Evolutionary conservation across 2,888 invertebrate genomes (phyloP).

Genomic region (Platerodrilus igneus): DNA sequence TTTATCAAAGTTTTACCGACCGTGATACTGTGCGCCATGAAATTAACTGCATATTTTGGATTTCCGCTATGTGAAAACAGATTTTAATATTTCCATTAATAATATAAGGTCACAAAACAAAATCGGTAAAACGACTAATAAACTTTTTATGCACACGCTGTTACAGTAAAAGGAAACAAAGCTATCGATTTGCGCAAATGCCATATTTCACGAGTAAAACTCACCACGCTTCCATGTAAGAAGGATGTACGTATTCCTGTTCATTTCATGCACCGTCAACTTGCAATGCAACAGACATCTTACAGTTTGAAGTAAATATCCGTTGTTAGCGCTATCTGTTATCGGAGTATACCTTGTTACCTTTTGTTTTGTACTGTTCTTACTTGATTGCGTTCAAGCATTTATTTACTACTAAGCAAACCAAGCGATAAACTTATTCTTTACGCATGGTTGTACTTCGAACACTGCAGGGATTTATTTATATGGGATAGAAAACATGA

Average conservation of each 20-base stretch:
- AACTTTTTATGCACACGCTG: no score
- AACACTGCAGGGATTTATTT: no score
- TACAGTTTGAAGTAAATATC: slow-evolving; percentile 18
- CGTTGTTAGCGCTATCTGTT: slow-evolving; percentile 19
- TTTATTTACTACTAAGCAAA: no score
- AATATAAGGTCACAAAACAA: no score
- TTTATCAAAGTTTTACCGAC: slow-evolving; percentile 22
- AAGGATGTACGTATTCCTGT: slow-evolving; percentile 37
- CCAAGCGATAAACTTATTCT: no score
- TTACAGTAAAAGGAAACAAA: slow-evolving; percentile 8
- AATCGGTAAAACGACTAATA: no score
- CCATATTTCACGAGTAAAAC: slow-evolving; percentile 31
- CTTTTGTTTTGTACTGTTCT: slow-evolving; percentile 8
- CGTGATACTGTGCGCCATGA: slow-evolving; percentile 18
- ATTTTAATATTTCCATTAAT: slow-evolving; percentile 21
- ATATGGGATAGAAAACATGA: no score
- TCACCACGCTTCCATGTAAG: slow-evolving; percentile 30
- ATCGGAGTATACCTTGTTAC: slow-evolving; percentile 15
- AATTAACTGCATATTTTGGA: slow-evolving; percentile 16
- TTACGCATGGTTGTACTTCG: no score
- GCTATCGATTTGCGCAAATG: slow-evolving; percentile 33
- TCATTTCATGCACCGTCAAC: slow-evolving; percentile 45
- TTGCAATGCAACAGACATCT: slow-evolving; percentile 36
- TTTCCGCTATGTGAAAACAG: slow-evolving; percentile 19
- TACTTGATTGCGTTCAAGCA: no score